phyloP scores from a whole-genome alignment of 2,888 invertebrate species.

The Clepsis dumicolana region DNA sequence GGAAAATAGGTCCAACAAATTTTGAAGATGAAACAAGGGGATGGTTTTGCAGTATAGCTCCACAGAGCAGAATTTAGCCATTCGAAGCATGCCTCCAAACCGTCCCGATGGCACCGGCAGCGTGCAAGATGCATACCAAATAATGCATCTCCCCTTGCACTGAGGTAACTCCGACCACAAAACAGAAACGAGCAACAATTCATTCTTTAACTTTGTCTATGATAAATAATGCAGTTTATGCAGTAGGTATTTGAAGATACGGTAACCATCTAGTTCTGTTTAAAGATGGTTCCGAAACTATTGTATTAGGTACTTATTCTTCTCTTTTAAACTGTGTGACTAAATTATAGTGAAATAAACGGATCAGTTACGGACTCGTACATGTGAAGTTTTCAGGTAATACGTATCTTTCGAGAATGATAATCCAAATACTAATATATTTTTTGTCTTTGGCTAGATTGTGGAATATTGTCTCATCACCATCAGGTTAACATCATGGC shows the following conservation, averaged over 20 bases:
- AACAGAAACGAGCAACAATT: slow-evolving; percentile 29
- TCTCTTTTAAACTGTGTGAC: not conserved
- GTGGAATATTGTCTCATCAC: not conserved
- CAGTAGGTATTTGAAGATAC: not conserved
- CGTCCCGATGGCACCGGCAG: slow-evolving; percentile 24
- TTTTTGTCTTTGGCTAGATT: not conserved
- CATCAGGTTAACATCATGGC: not conserved
- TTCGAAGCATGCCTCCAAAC: slow-evolving; percentile 36
- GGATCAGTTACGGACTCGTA: too few species aligned
- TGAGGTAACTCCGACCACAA: slow-evolving; percentile 25
- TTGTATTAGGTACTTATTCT: not conserved
- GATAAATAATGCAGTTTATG: slow-evolving; percentile 1
- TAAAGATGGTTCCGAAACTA: not conserved
- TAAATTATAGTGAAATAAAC: too few species aligned
- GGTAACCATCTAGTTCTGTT: not conserved
- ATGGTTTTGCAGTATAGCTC: slow-evolving; percentile 9
- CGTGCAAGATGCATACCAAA: slow-evolving; percentile 39
- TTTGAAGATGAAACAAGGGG: not conserved
- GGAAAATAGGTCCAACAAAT: not conserved
- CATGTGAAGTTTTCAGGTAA: too few species aligned
- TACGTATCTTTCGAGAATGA: too few species aligned
- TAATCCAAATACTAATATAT: not conserved
- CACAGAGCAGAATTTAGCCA: slow-evolving; percentile 21
- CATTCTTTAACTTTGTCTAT: slow-evolving; percentile 6
- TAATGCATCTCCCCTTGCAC: slow-evolving; percentile 28